A percentile compares a stretch with the other conserved stretches of the same genome.
phyloP scores from a whole-genome alignment of 2,113 vertebrate species.

The Rhinolophus sinicus region DNA sequence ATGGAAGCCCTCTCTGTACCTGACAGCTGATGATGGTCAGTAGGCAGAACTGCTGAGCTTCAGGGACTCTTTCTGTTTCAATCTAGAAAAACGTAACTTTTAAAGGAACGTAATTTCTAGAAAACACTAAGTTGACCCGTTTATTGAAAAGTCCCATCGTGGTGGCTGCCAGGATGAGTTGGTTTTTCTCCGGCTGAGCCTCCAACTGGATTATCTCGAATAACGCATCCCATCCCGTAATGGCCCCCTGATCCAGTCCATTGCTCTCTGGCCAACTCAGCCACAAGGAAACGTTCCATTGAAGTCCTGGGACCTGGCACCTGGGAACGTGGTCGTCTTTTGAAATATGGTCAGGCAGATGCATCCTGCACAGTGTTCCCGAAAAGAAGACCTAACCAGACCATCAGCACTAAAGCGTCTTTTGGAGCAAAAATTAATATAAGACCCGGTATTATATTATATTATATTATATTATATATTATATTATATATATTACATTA shows the following conservation, averaged over 20 bases:
- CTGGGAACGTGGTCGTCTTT: too few species aligned
- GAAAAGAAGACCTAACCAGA: too few species aligned
- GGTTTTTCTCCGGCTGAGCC: not conserved
- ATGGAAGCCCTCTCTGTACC: rapidly evolving
- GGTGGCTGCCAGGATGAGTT: not conserved
- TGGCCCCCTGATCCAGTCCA: too few species aligned
- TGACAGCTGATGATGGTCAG: rapidly evolving
- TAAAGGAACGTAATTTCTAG: not conserved
- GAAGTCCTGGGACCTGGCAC: rapidly evolving
- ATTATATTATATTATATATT: too few species aligned
- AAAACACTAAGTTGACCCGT: not conserved
- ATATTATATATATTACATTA: too few species aligned
- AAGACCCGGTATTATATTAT: too few species aligned
- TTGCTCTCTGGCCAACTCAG: too few species aligned
- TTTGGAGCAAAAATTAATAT: too few species aligned
- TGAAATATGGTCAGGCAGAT: too few species aligned
- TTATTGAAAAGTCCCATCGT: not conserved
- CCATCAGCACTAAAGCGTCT: too few species aligned
- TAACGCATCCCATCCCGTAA: not conserved
- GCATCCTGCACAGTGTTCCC: too few species aligned
- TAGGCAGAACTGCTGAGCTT: not conserved
- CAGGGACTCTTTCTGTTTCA: not conserved
- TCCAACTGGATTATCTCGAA: rapidly evolving
- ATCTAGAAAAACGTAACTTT: not conserved
- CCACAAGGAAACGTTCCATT: not conserved